A percentile compares a stretch with the other conserved stretches of the same genome.
Conservation (phyloP, 2,797 vertebrate species). For the Periophthalmus magnuspinnatus region DNA sequence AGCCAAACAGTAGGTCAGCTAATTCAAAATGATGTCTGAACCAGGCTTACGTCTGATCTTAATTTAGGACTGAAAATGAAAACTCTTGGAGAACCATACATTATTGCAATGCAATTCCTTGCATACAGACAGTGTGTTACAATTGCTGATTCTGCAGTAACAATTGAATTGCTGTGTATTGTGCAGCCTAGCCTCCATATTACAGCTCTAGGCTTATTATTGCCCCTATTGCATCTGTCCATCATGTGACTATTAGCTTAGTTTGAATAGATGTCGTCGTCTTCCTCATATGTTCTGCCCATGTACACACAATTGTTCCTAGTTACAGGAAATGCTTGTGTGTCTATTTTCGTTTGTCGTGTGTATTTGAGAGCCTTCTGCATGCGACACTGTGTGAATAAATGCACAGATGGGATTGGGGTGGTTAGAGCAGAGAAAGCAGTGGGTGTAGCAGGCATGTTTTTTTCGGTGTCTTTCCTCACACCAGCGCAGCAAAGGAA, state of each 20-base stretch:
- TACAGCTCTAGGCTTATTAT: not conserved
- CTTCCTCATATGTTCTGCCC: constrained; percentile 52
- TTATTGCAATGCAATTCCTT: not conserved
- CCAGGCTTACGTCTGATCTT: not conserved
- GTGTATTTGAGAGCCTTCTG: constrained; percentile 32
- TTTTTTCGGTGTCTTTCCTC: constrained; percentile 43
- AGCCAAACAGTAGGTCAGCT: too few species aligned
- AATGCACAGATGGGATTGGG: constrained; percentile 76
- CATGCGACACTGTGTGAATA: constrained; percentile 66
- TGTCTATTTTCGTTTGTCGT: constrained; percentile 29
- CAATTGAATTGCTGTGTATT: not conserved
- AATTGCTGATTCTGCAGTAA: constrained; percentile 5
- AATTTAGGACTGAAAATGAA: not conserved
- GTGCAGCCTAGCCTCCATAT: not conserved
- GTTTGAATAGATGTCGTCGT: constrained; percentile 39
- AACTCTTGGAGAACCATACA: not conserved
- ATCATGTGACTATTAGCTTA: constrained; percentile 35
- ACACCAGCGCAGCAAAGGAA: constrained; percentile 64
- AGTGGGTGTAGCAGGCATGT: constrained; percentile 56
- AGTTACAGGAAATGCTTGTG: constrained; percentile 42
- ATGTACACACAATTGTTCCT: constrained; percentile 41
- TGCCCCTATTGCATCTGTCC: constrained; percentile 28
- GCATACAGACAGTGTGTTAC: not conserved
- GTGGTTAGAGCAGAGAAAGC: constrained; percentile 59
- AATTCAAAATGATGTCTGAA: not conserved